Percentiles rank a stretch among this genome's conserved stretches.
These are phyloP conservation scores for Scylla paramamosain DNA, from an alignment of 1,140 invertebrate species.

Conservation along the genomic window DNA sequence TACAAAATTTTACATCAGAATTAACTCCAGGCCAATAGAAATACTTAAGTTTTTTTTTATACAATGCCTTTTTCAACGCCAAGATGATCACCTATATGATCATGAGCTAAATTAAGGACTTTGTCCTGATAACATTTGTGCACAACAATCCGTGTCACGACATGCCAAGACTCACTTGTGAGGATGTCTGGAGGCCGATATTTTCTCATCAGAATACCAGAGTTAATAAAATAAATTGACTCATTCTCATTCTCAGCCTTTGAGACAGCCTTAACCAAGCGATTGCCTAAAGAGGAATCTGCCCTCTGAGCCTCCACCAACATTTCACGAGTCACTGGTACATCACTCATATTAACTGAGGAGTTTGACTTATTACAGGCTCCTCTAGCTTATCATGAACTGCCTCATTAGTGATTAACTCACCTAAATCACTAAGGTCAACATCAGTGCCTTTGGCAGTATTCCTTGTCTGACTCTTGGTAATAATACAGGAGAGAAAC, in stretches of 20 bases:
- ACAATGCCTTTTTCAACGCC: constrained; percentile 38
- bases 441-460: not conserved
- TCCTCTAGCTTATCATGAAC: not conserved
- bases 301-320: not conserved
- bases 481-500: constrained; percentile 3
- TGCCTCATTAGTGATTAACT: not conserved
- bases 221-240: not conserved
- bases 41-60: constrained; percentile 26
- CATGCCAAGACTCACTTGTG: not conserved
- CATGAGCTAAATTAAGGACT: not conserved
- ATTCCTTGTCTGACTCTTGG: not conserved
- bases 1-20: not conserved
- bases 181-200: not conserved
- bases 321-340: not conserved
- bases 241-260: too few species aligned
- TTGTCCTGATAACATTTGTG: not conserved
- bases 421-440: not conserved
- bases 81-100: too few species aligned
- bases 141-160: not conserved
- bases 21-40: constrained; percentile 24
- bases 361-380: too few species aligned
- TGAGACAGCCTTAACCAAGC: not conserved
- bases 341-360: not conserved
- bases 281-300: not conserved
- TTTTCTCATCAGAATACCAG: not conserved